phyloP scores from a whole-genome alignment of 2,888 invertebrate species.

The Dyspetes luteomarginatus region DNA sequence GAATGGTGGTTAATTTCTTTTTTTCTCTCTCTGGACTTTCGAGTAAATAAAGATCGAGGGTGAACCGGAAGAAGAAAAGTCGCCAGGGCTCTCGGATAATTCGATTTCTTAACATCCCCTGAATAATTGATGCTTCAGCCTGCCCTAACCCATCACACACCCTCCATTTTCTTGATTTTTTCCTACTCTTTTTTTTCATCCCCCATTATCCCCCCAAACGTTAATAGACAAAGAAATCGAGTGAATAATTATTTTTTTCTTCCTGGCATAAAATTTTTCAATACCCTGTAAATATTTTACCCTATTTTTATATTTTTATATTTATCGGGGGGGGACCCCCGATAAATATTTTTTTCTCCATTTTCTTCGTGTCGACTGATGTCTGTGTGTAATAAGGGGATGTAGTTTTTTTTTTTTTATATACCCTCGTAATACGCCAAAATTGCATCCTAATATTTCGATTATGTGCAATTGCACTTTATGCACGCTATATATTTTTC shows the following conservation, averaged over 20 bases:
- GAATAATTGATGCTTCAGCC: slow-evolving; percentile 63
- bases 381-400: too few species aligned
- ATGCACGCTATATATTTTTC: slow-evolving; percentile 48
- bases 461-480: slow-evolving; percentile 47
- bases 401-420: neutral
- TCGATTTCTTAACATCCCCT: slow-evolving; percentile 69
- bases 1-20: neutral
- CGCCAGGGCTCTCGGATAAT: slow-evolving; percentile 53
- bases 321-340: too few species aligned
- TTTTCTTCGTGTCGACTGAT: too few species aligned
- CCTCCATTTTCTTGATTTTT: slow-evolving; percentile 20
- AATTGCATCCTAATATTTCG: slow-evolving; percentile 47
- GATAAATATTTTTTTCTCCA: too few species aligned
- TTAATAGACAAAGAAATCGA: neutral
- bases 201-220: neutral
- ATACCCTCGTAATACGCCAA: slow-evolving; percentile 33
- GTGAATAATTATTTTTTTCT: slow-evolving; percentile 9
- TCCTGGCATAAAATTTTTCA: slow-evolving; percentile 19
- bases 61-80: slow-evolving; percentile 12
- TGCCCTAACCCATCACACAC: neutral
- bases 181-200: neutral
- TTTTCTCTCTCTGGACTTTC: neutral
- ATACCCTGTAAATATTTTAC: slow-evolving; percentile 9
- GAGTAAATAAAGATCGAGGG: slow-evolving; percentile 20
- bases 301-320: neutral